A percentile compares a stretch with the other conserved stretches of the same genome.
Evolutionary conservation across 1,140 invertebrate genomes (phyloP).

Genomic region (Anagrus nilaparvatae): DNA sequence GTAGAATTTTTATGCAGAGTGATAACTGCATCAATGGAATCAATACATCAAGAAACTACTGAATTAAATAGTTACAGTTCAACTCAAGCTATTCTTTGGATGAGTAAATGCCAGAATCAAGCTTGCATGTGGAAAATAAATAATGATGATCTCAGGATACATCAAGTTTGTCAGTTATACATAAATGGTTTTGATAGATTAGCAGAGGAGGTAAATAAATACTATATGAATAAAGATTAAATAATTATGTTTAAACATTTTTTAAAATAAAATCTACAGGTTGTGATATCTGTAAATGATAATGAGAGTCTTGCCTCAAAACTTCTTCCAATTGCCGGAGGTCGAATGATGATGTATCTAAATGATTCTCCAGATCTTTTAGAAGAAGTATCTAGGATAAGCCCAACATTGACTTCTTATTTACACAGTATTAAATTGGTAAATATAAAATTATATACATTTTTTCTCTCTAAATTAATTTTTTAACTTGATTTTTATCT

Average conservation of each 20-base stretch:
- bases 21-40: conserved; percentile 54
- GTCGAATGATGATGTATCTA: conserved; percentile 55
- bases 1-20: conserved; percentile 55
- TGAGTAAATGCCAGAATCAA: conserved; percentile 57
- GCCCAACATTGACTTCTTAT: conserved; percentile 57
- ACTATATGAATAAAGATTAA: background rate
- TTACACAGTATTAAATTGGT: conserved; percentile 52
- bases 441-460: conserved; percentile 27
- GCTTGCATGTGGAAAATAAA: conserved; percentile 73
- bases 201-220: conserved; percentile 54
- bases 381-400: conserved; percentile 56
- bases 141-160: conserved; percentile 60
- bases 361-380: conserved; percentile 46
- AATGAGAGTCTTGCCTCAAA: conserved; percentile 51
- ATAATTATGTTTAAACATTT: background rate
- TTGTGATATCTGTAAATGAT: conserved; percentile 53
- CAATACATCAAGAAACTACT: conserved; percentile 44
- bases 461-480: background rate
- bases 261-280: conserved; percentile 28
- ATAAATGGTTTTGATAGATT: conserved; percentile 64
- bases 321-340: conserved; percentile 61
- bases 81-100: conserved; percentile 53
- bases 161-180: conserved; percentile 70
- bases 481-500: background rate
- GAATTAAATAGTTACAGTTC: conserved; percentile 42